phyloP scores from a whole-genome alignment of 2,113 vertebrate genomes.

The Sinocyclocheilus rhinocerous region DNA sequence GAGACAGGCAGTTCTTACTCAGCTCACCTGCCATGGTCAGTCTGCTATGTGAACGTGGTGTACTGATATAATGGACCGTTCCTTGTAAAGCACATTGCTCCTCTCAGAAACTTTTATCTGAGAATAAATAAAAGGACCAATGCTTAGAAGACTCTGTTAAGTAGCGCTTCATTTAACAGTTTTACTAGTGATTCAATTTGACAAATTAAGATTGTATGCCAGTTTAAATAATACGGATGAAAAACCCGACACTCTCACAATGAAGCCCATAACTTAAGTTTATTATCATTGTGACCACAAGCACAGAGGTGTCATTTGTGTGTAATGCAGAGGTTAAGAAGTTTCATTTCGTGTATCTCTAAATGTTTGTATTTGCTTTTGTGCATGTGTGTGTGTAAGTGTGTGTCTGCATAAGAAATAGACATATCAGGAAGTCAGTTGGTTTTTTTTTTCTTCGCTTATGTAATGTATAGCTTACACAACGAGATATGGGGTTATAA shows the following conservation, averaged over 20 bases:
- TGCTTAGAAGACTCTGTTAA: neutral
- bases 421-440: neutral
- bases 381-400: neutral
- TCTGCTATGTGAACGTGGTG: slow-evolving; percentile 53
- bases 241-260: too few relatives aligned
- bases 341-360: neutral
- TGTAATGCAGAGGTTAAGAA: neutral
- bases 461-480: neutral
- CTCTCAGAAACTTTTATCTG: neutral
- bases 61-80: slow-evolving; percentile 15
- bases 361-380: neutral
- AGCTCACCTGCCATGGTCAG: slow-evolving; percentile 58
- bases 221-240: neutral
- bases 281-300: neutral
- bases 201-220: neutral
- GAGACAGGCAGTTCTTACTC: slow-evolving; percentile 61
- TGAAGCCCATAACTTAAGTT: neutral
- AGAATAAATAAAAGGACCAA: neutral
- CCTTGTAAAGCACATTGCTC: neutral
- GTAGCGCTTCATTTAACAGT: neutral
- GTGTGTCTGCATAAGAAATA: neutral
- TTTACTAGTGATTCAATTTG: neutral
- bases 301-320: slow-evolving; percentile 11
- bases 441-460: neutral
- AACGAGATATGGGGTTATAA: neutral